phyloP scores from a whole-genome alignment of 2,888 invertebrate species.

The Petrolisthes manimaculis region DNA sequence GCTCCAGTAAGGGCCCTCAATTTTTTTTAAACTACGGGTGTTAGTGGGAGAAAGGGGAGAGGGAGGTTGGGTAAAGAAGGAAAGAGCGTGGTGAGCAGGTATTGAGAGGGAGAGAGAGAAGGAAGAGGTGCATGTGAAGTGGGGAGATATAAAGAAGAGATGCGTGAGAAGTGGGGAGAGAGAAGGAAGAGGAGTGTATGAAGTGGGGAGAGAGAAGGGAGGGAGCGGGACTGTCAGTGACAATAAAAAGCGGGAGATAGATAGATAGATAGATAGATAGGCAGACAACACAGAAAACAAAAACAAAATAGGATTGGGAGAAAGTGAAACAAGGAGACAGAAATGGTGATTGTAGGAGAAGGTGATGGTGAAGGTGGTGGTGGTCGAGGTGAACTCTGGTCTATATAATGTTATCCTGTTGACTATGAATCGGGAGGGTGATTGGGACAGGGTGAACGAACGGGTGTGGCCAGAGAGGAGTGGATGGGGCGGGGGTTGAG shows the following conservation, averaged over 20 bases:
- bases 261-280: neutral
- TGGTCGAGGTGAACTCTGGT: too few species aligned
- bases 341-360: neutral
- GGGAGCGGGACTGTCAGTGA: neutral
- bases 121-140: neutral
- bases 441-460: too few species aligned
- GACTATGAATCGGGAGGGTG: too few species aligned
- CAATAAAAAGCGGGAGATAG: neutral
- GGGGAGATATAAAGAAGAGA: neutral
- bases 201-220: neutral
- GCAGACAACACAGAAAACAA: neutral
- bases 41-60: neutral
- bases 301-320: neutral
- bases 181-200: neutral
- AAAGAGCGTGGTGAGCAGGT: too few species aligned
- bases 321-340: neutral
- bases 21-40: too few species aligned
- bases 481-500: neutral
- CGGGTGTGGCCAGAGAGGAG: neutral
- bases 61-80: neutral
- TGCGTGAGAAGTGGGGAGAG: neutral
- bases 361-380: too few species aligned
- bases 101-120: neutral
- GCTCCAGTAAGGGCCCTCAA: too few species aligned
- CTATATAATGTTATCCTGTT: too few species aligned